A percentile compares a stretch with the other conserved stretches of the same genome.
These are phyloP conservation scores for Cochlearius cochlearius DNA, from an alignment of 2,113 vertebrate genomes.

Conservation along the genomic window DNA sequence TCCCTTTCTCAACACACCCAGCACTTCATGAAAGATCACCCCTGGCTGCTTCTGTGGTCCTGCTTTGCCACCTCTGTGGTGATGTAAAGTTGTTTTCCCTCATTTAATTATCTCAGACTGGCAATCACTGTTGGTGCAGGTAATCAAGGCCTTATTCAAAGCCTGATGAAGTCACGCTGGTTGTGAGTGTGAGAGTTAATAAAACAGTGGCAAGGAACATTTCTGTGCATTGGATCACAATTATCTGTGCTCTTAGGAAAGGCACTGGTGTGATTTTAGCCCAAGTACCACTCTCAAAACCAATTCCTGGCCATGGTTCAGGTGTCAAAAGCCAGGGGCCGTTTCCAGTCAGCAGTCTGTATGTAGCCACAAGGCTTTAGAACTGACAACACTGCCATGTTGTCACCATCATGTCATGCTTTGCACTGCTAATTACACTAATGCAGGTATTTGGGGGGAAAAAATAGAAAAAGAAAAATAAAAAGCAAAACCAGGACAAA, in stretches of 20 bases:
- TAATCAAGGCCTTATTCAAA: not conserved
- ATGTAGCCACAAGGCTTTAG: not conserved
- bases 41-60: not conserved
- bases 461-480: not conserved
- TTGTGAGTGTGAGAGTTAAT: rapidly evolving
- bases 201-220: not conserved
- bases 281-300: not conserved
- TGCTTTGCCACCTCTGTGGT: not conserved
- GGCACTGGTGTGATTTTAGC: not conserved
- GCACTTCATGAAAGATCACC: not conserved
- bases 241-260: not conserved
- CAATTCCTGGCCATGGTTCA: not conserved
- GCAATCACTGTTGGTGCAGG: not conserved
- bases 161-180: not conserved
- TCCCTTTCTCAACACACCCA: not conserved
- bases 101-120: not conserved
- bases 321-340: not conserved
- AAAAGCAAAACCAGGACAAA: not conserved
- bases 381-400: not conserved
- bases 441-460: rapidly evolving
- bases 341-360: not conserved
- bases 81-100: not conserved
- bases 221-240: not conserved
- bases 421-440: not conserved
- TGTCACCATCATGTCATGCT: not conserved